Evolutionary conservation across 2,888 invertebrate genomes (phyloP), one percentile per base, ranked within the genome.

Genomic region (Acanthosepion esculentum): DNA sequence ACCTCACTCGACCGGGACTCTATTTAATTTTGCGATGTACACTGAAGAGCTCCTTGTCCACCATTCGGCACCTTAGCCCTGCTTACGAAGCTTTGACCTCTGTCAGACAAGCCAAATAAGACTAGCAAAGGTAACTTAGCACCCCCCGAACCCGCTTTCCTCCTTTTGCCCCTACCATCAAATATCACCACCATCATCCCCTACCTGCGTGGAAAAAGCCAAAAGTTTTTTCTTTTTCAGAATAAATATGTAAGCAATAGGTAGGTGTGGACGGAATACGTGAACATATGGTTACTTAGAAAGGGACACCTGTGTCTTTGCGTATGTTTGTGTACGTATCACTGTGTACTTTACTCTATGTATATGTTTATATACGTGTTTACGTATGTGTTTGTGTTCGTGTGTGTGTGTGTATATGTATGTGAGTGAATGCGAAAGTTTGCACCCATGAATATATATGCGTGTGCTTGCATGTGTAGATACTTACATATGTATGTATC

Each of bases 11-110:
- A n/a, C 12, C 23, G 59, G 23, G 33, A 15, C 78, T 78, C 78
- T 78, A 78, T 78, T 78, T 78, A 78, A 78, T 78, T 78, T 78
- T 78, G n/a, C 78, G n/a, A n/a, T 33, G n/a, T 33, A 78, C 78
- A 78, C n/a, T n/a, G 33, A 78, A 78, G n/a, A 78, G 33, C 78
- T n/a, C n/a, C 78, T 78, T 78, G n/a, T n/a, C 78, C 78, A n/a
- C 78, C n/a, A 78, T 78, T 78, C 78, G n/a, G 33, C 78, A 78
- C 78, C n/a, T 78, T 78, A n/a, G 78, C 33, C 33, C 33, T n/a
- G 78, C n/a, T 78, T 33, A 78, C 33, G 4, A 78, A 12, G n/a
- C 78, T 78, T 33, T 78, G 78, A 78, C 78, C 78, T 33, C 78
- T 78, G 78, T 78, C 78, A 78, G 78, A 10, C 78, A 78, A 33